Evolutionary conservation across 2,797 vertebrate species (phyloP).

Genomic region (Myotis daubentonii): DNA sequence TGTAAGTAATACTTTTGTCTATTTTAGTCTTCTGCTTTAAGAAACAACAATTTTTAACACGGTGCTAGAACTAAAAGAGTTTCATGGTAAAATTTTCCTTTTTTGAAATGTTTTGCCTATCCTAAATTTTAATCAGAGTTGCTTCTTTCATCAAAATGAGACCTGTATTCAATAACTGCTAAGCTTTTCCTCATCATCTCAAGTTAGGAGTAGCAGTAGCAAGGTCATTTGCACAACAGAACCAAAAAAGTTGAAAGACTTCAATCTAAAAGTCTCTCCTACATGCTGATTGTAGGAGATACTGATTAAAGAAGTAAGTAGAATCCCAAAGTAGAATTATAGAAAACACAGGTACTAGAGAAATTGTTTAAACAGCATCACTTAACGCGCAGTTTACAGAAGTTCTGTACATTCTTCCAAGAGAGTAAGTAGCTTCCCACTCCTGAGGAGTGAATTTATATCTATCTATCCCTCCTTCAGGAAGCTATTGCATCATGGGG

Average conservation of each 20-base stretch:
- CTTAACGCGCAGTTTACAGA: not conserved
- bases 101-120: not conserved
- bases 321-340: not conserved
- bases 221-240: not conserved
- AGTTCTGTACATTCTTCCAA: not conserved
- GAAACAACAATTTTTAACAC: not conserved
- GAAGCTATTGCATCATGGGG: not conserved
- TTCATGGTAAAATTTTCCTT: not conserved
- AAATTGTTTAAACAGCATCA: not conserved
- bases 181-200: not conserved
- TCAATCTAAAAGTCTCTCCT: not conserved
- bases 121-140: not conserved
- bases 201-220: not conserved
- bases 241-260: not conserved
- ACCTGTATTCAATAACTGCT: not conserved
- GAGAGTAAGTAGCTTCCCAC: not conserved
- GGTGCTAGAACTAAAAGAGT: not conserved
- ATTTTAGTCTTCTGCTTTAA: not conserved
- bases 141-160: not conserved
- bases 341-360: not conserved
- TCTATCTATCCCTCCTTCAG: not conserved
- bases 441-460: not conserved
- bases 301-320: not conserved
- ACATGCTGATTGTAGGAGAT: not conserved
- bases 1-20: not conserved